Conservation (phyloP, 2,888 invertebrate genomes). For the Drosophila paramelanica region DNA sequence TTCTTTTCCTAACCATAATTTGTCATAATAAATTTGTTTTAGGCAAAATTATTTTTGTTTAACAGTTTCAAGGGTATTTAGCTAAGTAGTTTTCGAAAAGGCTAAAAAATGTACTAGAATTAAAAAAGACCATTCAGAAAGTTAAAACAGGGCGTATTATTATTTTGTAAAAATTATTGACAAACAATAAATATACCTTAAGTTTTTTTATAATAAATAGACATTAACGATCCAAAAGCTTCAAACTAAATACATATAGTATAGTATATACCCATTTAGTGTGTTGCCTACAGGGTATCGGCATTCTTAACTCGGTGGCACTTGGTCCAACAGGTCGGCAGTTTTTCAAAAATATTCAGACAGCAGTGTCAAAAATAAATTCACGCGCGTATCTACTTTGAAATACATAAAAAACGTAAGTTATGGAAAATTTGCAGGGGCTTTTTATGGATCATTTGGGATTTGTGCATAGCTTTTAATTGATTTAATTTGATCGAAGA, state of each 20-base stretch:
- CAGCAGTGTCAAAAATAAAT: conserved; percentile 62
- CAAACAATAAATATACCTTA: too few relatives aligned
- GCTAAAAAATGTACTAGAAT: neutral
- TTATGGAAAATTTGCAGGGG: conserved; percentile 61
- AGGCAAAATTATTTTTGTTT: too few relatives aligned
- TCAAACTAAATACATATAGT: neutral
- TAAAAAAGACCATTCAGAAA: neutral
- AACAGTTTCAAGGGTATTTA: conserved; percentile 5
- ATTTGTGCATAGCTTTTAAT: conserved; percentile 63
- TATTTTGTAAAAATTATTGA: too few relatives aligned
- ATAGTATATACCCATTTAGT: neutral
- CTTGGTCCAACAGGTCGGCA: conserved; percentile 55
- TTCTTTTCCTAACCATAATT: too few relatives aligned
- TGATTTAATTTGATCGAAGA: conserved; percentile 49
- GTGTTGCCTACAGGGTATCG: conserved; percentile 9
- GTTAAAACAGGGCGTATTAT: neutral
- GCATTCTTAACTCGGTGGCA: conserved; percentile 22
- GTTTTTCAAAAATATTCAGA: conserved; percentile 69
- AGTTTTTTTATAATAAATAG: neutral
- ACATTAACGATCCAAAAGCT: neutral
- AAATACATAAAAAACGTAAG: conserved; percentile 46
- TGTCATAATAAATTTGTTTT: too few relatives aligned
- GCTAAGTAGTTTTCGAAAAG: neutral
- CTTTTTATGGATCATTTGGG: conserved; percentile 68
- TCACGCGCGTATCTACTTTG: conserved; percentile 39